Evolutionary conservation across 2,797 vertebrate species (phyloP), one percentile per base, ranked within the genome.

Genomic region (Gymnoscopelus microlampas): DNA sequence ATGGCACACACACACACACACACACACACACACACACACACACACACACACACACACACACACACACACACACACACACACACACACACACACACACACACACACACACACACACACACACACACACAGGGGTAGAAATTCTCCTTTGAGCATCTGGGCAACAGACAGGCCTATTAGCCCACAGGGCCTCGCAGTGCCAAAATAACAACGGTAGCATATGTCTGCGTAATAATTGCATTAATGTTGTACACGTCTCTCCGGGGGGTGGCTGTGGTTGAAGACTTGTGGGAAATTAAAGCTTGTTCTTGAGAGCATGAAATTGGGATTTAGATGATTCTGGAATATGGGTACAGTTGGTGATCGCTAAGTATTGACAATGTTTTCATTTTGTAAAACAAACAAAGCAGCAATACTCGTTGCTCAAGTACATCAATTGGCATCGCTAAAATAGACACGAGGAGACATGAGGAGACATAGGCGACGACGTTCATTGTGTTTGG

Each of bases 141-240:
- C 89, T 82, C 77, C 77, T 77, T 76, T 62, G 89, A 91, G 90
- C 92, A 92, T 89, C 90, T 93, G 91, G 89, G 85, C 84, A 86
- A 82, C 88, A 92, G 89, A 91, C 92, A 92, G 84, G 86, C 86
- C 85, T 87, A 88, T 92, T 91, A 92, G 90, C 89, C 91, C 85
- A 85, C 82, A 88, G 81, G 88, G 85, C 87, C 84, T 87, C 4
- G 53, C 77, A 73, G 82, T 89, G 92, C 88, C 90, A 91, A 88
- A 89, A 90, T 85, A 91, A 93, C 91, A 92, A 91, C 89, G 85
- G 85, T 85, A 88, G 84, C 91, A 93, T 93, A 93, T 93, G 92
- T 77, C 87, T 79, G 85, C 61, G 88, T 92, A 92, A 92, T 93
- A 92, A 93, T 89, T 92, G 89, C 89, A 92, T 93, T 92, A 90